Evolutionary conservation across 2,888 invertebrate species (phyloP).

Genomic region (Apamea anceps): DNA sequence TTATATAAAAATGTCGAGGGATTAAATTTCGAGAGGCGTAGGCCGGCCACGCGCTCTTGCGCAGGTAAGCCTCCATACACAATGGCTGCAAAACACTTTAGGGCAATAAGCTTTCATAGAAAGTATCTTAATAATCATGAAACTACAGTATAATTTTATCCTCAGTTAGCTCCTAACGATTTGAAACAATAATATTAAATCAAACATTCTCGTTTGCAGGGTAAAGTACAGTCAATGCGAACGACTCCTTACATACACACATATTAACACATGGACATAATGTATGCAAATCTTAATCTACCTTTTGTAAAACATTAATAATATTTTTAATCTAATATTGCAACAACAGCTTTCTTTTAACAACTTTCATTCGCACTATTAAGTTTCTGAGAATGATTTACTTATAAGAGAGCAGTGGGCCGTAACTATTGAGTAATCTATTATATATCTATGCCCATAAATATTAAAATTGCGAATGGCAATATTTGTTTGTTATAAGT

Average conservation of each 20-base stretch:
- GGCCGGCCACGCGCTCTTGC: slow-evolving; percentile 67
- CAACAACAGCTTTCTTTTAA: slow-evolving; percentile 73
- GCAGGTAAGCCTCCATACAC: slow-evolving; percentile 56
- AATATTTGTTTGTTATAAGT: slow-evolving; percentile 66
- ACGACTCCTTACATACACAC: slow-evolving; percentile 41
- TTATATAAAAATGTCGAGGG: slow-evolving; percentile 81
- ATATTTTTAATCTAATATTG: slow-evolving; percentile 70
- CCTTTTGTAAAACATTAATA: slow-evolving; percentile 73
- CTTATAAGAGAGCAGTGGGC: slow-evolving; percentile 66
- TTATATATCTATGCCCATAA: slow-evolving; percentile 66
- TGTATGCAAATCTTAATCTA: slow-evolving; percentile 77
- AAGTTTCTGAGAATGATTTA: slow-evolving; percentile 70
- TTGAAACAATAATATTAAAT: background rate
- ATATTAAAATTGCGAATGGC: slow-evolving; percentile 67
- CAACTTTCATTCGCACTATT: slow-evolving; percentile 77
- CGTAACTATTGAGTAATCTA: slow-evolving; percentile 67
- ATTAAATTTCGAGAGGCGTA: slow-evolving; percentile 74
- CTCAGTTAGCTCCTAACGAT: background rate
- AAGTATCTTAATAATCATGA: background rate
- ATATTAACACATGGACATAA: slow-evolving; percentile 64
- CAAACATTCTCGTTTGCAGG: background rate
- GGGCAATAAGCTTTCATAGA: background rate
- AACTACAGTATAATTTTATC: background rate
- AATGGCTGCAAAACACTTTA: slow-evolving; percentile 19
- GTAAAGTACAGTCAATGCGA: slow-evolving; percentile 13